phyloP scores from a whole-genome alignment of 2,888 invertebrate species.

The Myopa tessellatipennis region DNA sequence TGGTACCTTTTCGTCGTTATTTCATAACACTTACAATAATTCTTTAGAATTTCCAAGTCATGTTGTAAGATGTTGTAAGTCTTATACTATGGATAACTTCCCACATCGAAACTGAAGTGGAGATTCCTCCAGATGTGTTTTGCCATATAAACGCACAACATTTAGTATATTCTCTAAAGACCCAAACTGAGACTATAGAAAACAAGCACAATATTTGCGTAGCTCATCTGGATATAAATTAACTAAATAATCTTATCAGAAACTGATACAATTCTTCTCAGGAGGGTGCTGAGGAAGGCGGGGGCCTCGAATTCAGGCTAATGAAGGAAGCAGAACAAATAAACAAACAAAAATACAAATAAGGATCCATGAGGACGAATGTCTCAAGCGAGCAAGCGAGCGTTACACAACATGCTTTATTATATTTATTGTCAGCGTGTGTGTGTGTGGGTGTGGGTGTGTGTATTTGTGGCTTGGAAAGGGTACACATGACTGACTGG shows the following conservation, averaged over 20 bases:
- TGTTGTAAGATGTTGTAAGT: too few relatives aligned
- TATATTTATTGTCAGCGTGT: slow-evolving; percentile 22
- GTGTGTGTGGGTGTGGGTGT: neutral
- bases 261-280: slow-evolving; percentile 24
- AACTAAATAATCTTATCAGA: slow-evolving; percentile 9
- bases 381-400: slow-evolving; percentile 21
- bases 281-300: slow-evolving; percentile 11
- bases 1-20: too few relatives aligned
- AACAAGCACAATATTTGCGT: slow-evolving; percentile 5
- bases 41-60: too few relatives aligned
- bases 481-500: neutral
- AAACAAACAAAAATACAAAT: slow-evolving; percentile 32
- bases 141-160: too few relatives aligned
- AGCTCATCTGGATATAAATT: neutral
- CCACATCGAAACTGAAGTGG: too few relatives aligned
- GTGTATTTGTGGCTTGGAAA: slow-evolving; percentile 13
- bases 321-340: slow-evolving; percentile 30
- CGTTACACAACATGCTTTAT: slow-evolving; percentile 39
- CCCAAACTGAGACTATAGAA: too few relatives aligned
- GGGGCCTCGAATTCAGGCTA: slow-evolving; percentile 15
- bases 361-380: slow-evolving; percentile 26
- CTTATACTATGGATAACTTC: too few relatives aligned
- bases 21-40: too few relatives aligned
- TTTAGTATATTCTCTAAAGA: too few relatives aligned
- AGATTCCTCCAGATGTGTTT: too few relatives aligned